Conservation (phyloP, 2,888 invertebrate species). For the Athetis lepigone region DNA sequence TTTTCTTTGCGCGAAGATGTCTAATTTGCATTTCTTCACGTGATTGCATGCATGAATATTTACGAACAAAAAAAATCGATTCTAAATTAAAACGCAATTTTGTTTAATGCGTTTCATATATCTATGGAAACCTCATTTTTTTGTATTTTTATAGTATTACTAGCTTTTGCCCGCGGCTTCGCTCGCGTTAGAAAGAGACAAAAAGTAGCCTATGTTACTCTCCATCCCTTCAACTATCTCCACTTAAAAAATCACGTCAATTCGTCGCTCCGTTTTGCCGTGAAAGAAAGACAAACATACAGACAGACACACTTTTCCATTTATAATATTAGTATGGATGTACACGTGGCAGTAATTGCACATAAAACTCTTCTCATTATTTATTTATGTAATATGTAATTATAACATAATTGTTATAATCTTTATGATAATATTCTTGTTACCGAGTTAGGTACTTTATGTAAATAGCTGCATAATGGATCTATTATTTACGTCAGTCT, state of each 20-base stretch:
- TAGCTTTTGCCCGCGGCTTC: too few relatives aligned
- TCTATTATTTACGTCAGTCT: not conserved
- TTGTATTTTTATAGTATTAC: accelerated
- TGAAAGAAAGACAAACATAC: too few relatives aligned
- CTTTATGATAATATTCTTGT: not conserved
- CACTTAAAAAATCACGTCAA: too few relatives aligned
- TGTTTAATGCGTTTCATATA: not conserved
- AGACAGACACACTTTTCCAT: too few relatives aligned
- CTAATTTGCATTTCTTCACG: not conserved
- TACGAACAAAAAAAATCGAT: not conserved
- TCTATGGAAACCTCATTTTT: not conserved
- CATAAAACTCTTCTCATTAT: not conserved
- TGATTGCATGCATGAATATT: not conserved
- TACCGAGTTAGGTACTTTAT: slow-evolving; percentile 14
- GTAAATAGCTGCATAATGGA: not conserved
- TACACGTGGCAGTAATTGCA: too few relatives aligned
- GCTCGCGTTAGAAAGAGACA: too few relatives aligned
- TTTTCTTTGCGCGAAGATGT: not conserved
- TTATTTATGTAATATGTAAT: not conserved
- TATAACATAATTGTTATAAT: not conserved
- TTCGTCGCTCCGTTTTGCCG: too few relatives aligned
- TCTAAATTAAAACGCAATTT: not conserved
- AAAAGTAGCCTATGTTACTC: too few relatives aligned
- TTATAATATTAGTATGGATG: too few relatives aligned
- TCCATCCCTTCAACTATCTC: too few relatives aligned